Conservation (phyloP, 2,113 vertebrate species). For the Aegotheles bennettii region DNA sequence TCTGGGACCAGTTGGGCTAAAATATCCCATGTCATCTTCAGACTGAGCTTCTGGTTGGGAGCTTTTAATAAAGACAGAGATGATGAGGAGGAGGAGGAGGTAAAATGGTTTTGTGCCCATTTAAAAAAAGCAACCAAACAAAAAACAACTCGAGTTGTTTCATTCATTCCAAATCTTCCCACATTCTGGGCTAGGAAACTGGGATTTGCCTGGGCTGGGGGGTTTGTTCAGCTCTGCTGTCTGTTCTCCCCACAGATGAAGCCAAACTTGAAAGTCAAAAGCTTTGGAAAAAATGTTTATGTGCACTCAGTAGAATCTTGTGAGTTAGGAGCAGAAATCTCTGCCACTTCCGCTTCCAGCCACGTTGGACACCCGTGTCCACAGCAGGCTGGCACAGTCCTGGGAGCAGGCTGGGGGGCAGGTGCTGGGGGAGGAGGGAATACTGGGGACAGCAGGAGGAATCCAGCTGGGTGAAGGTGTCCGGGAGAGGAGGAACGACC, state of each 20-base stretch:
- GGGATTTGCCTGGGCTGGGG: background rate
- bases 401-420: rapidly evolving
- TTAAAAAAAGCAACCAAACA: background rate
- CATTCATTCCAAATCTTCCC: background rate
- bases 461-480: background rate
- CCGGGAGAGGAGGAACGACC: background rate
- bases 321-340: background rate
- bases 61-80: background rate
- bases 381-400: background rate
- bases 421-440: background rate
- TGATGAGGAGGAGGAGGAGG: background rate
- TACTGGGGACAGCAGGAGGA: background rate
- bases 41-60: background rate
- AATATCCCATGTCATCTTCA: background rate
- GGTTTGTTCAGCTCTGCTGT: background rate
- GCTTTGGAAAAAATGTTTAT: background rate
- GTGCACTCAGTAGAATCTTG: background rate
- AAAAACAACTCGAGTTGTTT: background rate
- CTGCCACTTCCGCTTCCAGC: background rate
- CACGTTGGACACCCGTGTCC: background rate
- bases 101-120: background rate
- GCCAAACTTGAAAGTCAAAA: background rate
- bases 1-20: background rate
- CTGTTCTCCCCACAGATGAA: background rate
- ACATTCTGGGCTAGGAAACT: background rate